A percentile compares a stretch with the other conserved stretches of the same genome.
Evolutionary conservation across 2,888 invertebrate genomes (phyloP).

Genomic region (Eulithis testata): DNA sequence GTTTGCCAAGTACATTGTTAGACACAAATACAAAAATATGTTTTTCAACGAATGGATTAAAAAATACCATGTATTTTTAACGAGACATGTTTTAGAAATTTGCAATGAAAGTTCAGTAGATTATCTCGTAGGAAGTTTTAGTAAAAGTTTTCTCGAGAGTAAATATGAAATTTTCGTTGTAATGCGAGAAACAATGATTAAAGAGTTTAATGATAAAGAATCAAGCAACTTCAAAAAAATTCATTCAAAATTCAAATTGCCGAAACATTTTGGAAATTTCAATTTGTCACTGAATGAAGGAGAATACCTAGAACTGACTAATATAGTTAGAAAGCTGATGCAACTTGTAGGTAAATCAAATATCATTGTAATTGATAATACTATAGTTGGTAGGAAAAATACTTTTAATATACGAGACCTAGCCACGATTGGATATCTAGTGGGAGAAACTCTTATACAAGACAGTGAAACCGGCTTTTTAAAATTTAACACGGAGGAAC

Average conservation of each 20-base stretch:
- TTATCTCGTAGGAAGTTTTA: slow-evolving; percentile 7
- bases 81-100: slow-evolving; percentile 12
- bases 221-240: not conserved
- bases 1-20: slow-evolving; percentile 10
- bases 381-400: not conserved
- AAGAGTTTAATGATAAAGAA: slow-evolving; percentile 3
- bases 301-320: not conserved
- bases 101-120: not conserved
- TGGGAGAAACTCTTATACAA: slow-evolving; percentile 12
- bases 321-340: slow-evolving; percentile 3
- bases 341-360: slow-evolving; percentile 1
- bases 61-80: slow-evolving; percentile 21
- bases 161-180: slow-evolving; percentile 10
- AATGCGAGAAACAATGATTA: slow-evolving; percentile 13
- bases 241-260: slow-evolving; percentile 13
- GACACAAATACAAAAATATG: slow-evolving; percentile 14
- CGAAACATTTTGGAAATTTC: slow-evolving; percentile 14
- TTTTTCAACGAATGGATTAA: slow-evolving; percentile 13
- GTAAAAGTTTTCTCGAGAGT: slow-evolving; percentile 22
- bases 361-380: slow-evolving; percentile 3
- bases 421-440: not conserved
- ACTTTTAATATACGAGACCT: slow-evolving; percentile 7
- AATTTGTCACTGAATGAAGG: not conserved
- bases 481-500: slow-evolving; percentile 12
- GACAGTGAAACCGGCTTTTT: slow-evolving; percentile 11